These are phyloP conservation scores for Eurystomus glaucurus DNA, from an alignment of 2,797 vertebrate species.

Conservation along the genomic window DNA sequence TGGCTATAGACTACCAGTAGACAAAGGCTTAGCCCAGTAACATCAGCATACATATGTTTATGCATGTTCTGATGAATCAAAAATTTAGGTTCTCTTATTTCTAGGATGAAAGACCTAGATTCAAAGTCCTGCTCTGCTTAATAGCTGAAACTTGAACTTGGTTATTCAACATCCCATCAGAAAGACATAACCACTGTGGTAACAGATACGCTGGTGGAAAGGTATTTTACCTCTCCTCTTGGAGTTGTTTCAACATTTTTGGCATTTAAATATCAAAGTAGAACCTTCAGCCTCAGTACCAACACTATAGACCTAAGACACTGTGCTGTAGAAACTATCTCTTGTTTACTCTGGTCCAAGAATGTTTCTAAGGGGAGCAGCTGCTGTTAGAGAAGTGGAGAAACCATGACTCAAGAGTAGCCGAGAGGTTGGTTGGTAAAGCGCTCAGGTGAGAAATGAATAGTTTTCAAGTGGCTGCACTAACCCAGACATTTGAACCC, in stretches of 20 bases:
- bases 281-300: neutral
- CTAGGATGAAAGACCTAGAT: neutral
- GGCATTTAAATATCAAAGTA: neutral
- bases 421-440: neutral
- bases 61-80: neutral
- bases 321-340: neutral
- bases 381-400: neutral
- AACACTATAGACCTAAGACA: neutral
- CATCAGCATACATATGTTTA: neutral
- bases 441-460: neutral
- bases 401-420: neutral
- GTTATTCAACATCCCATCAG: neutral
- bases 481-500: neutral
- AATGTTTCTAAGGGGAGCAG: neutral
- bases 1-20: neutral
- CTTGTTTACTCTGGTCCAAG: neutral
- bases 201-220: accelerated
- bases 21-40: neutral
- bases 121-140: neutral
- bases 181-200: neutral
- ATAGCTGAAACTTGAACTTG: neutral
- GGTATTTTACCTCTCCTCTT: neutral
- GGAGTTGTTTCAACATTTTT: neutral
- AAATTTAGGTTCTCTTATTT: neutral
- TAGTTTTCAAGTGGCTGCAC: neutral